These are phyloP conservation scores for Pinctada fucata DNA, from an alignment of 2,888 invertebrate species.

Conservation along the genomic window DNA sequence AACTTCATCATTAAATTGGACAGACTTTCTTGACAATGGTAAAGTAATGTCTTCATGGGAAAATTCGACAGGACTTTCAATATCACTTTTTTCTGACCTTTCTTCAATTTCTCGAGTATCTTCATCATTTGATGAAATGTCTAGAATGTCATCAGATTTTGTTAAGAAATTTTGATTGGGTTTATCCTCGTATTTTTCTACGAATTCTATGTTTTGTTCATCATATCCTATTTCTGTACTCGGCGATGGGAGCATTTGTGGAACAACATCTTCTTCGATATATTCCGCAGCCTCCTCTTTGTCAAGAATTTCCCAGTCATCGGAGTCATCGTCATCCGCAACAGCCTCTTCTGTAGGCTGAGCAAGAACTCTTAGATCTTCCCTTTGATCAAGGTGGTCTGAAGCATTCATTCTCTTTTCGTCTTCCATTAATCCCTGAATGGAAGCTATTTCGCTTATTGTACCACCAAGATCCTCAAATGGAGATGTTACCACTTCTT, in stretches of 20 bases:
- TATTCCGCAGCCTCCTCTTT: slow-evolving; percentile 45
- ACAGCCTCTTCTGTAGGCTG: slow-evolving; percentile 7
- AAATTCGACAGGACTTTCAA: slow-evolving; percentile 39
- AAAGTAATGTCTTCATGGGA: slow-evolving; percentile 24
- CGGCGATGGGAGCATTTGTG: slow-evolving; percentile 32
- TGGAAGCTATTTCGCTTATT: not conserved
- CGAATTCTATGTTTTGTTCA: slow-evolving; percentile 5
- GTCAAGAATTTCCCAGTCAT: slow-evolving; percentile 63
- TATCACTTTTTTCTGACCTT: slow-evolving; percentile 34
- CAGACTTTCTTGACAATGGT: not conserved
- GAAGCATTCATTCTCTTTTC: slow-evolving; percentile 2
- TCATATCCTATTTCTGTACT: slow-evolving; percentile 14
- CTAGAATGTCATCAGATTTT: slow-evolving; percentile 22
- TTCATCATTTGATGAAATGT: slow-evolving; percentile 18
- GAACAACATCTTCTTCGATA: slow-evolving; percentile 26
- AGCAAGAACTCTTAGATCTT: slow-evolving; percentile 10
- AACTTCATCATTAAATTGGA: slow-evolving; percentile 26
- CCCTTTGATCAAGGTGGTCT: slow-evolving; percentile 9
- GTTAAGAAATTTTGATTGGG: slow-evolving; percentile 10
- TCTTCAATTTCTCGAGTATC: slow-evolving; percentile 31
- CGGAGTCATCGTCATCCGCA: slow-evolving; percentile 35
- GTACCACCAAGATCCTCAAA: not conserved
- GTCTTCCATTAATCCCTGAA: not conserved
- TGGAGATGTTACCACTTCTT: not conserved
- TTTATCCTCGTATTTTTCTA: slow-evolving; percentile 6